A percentile compares a stretch with the other conserved stretches of the same genome.
Conservation (phyloP, 2,113 vertebrate genomes). For the Oenanthe melanoleuca region DNA sequence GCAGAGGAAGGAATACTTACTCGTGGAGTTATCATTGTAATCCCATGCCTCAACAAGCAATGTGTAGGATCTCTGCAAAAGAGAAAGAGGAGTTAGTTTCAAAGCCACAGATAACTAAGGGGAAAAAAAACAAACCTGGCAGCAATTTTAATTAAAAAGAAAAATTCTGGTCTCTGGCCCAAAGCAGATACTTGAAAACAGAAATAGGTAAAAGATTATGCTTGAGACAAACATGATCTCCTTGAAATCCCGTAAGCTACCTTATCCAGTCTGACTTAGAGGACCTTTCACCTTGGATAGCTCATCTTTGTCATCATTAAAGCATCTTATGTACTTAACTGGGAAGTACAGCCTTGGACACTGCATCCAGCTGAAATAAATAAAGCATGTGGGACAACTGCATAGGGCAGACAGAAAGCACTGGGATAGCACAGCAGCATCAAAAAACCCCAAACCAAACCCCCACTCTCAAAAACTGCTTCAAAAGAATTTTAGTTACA, state of each 20-base stretch:
- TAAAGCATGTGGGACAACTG: neutral
- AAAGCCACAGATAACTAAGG: neutral
- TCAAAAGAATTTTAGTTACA: neutral
- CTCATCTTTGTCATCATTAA: conserved; percentile 59
- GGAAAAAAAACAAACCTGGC: too few relatives aligned
- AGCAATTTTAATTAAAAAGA: neutral
- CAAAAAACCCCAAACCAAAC: neutral
- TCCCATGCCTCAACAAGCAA: conserved; percentile 96
- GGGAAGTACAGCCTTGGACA: conserved; percentile 53
- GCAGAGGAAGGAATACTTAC: conserved; percentile 79
- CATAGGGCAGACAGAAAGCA: neutral
- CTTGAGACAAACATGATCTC: conserved; percentile 50
- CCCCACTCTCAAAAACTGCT: neutral
- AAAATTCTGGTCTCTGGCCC: neutral
- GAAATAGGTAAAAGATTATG: conserved; percentile 67
- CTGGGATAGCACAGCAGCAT: neutral
- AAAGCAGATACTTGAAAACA: conserved; percentile 9
- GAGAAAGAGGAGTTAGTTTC: conserved; percentile 59
- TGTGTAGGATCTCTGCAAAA: conserved; percentile 94
- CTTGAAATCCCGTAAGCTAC: conserved; percentile 33
- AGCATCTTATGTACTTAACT: conserved; percentile 53
- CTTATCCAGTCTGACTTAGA: conserved; percentile 61
- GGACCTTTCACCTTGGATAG: conserved; percentile 58
- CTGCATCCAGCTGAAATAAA: neutral
- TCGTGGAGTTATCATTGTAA: conserved; percentile 90